phyloP scores from a whole-genome alignment of 1,140 invertebrate species.

The Pogonognathellus flavescens region DNA sequence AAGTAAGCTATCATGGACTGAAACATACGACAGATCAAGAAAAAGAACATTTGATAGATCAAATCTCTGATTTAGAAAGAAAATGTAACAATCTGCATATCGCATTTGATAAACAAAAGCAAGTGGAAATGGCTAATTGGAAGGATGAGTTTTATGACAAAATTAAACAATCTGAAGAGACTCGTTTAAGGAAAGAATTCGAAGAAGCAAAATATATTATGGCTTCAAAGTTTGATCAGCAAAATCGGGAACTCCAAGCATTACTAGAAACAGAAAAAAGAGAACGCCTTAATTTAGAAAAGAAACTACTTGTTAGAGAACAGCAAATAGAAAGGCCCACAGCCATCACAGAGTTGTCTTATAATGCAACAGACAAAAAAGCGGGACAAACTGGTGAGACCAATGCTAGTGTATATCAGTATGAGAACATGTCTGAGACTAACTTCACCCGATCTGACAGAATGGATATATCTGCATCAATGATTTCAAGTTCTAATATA shows the following conservation, averaged over 20 bases:
- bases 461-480: too few species aligned
- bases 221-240: not conserved
- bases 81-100: not conserved
- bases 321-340: not conserved
- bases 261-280: not conserved
- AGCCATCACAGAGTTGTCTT: too few species aligned
- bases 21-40: not conserved
- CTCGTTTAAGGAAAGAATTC: not conserved
- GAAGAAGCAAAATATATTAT: not conserved
- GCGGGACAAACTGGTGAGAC: too few species aligned
- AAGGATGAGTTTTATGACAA: not conserved
- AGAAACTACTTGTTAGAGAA: not conserved
- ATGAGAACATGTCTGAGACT: too few species aligned
- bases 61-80: not conserved
- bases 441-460: too few species aligned
- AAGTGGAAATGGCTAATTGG: conserved; percentile 1
- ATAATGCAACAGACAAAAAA: too few species aligned
- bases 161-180: not conserved
- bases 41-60: not conserved
- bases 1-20: not conserved
- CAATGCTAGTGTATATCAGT: too few species aligned
- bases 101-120: not conserved
- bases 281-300: not conserved
- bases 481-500: too few species aligned
- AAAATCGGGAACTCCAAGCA: not conserved